Evolutionary conservation across 1,140 invertebrate genomes (phyloP), one percentile per base, ranked within the genome.

Genomic region (Grapholita molesta): DNA sequence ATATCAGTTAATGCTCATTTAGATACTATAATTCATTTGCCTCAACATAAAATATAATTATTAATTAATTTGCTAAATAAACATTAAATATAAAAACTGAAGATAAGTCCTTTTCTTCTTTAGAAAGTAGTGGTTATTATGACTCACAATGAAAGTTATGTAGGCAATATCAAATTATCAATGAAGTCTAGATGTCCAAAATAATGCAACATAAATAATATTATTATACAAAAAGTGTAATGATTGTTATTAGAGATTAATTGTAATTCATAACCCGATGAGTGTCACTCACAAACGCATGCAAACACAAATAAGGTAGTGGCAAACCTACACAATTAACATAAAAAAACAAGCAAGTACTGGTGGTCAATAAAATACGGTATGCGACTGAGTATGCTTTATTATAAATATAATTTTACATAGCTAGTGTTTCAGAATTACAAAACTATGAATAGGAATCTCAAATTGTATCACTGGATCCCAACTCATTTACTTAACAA

Each of bases 291-390:
- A 42, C 48, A 67, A 66, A 69, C 68, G 64, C 80, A 83, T 85
- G 81, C 78, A 87, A 84, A 85, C 73, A 72, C 52, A 86, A 80
- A 21, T 32, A 74, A 42, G 83, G 85, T 82, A 87, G 78, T 89
- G 88, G 88, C 88, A 91, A 91, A 90, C 89, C 89, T 89, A 85
- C 83, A 91, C 87, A 89, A 89, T 82, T 76, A 91, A 88, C 78
- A 82, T 75, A 86, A 82, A 81, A 80, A 82, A 87, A 82, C 53
- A 90, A 86, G 77, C 78, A 65, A 72, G 30, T 74, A 71, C 67
- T 75, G 75, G 80, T 83, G 66, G 79, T 81, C 82, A 91, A 90
- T 90, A 84, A 89, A 91, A 91, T 88, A 84, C 85, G 68, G 65
- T 74, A 77, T 82, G 74, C 77, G 80, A 83, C 78, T 84, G 84